phyloP scores from a whole-genome alignment of 2,888 invertebrate species.

The Hipparchia semele region DNA sequence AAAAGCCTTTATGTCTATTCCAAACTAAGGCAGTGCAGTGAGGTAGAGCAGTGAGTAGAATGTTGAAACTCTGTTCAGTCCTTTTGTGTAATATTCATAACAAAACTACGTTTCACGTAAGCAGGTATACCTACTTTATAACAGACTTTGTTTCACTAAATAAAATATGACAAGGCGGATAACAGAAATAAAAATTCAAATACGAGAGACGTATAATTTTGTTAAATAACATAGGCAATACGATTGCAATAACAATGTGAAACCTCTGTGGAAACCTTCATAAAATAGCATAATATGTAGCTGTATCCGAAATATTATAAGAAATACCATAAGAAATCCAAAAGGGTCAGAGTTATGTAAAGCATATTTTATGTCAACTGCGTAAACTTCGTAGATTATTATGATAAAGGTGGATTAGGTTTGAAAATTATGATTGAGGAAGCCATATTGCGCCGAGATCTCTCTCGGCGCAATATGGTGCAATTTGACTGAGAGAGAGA shows the following conservation, averaged over 20 bases:
- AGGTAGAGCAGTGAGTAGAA: too few relatives aligned
- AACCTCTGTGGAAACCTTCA: background rate
- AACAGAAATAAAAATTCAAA: conserved; percentile 3
- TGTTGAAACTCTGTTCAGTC: too few relatives aligned
- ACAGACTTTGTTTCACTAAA: background rate
- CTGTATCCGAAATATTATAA: conserved; percentile 1
- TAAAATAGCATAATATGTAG: conserved; percentile 1
- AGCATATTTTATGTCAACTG: background rate
- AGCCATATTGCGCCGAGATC: too few relatives aligned
- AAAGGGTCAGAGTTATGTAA: conserved; percentile 6
- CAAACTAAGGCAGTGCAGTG: too few relatives aligned
- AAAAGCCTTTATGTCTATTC: too few relatives aligned
- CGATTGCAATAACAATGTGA: background rate
- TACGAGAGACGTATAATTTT: background rate
- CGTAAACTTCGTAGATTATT: background rate
- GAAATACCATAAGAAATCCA: conserved; percentile 1
- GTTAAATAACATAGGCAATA: background rate
- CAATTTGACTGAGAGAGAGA: too few relatives aligned
- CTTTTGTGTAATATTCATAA: too few relatives aligned
- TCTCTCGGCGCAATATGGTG: too few relatives aligned
- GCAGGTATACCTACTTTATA: background rate
- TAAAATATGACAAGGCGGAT: background rate
- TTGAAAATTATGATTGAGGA: too few relatives aligned
- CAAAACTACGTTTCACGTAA: too few relatives aligned
- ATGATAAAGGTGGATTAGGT: background rate